Evolutionary conservation across 1,140 invertebrate genomes (phyloP), one percentile per base, ranked within the genome.

Genomic region (Aplysia californica): DNA sequence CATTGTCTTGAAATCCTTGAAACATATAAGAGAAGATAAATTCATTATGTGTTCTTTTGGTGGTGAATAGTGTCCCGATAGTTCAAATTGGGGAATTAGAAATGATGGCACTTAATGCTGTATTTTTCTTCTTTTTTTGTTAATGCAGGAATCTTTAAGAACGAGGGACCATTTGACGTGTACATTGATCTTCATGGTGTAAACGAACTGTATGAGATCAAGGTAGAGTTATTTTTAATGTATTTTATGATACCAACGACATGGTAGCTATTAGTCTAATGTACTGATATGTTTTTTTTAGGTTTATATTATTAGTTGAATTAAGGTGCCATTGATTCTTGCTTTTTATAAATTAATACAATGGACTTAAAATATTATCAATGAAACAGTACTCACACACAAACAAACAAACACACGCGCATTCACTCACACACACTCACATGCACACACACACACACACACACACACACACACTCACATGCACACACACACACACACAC

Each of bases 101-200:
- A 71, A 15, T 31, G 10, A 31, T 35, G 2, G 20, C 29, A 29
- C 26, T 36, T 4, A 23, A 36, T 58, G 2, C n/a, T 15, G 38
- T 73, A 1, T 38, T 66, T 0, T n/a, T 55, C 38, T 20, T 39
- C 15, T 6, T 58, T 58, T 1, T 31, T n/a, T 20, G 35, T 6
- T 61, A 1, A 59, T 65, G 26, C 56, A 91, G 94, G 94, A 68
- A 92, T 94, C 31, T 94, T 93, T 85, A 91, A 86, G 90, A 77
- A 87, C 87, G 74, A 87, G 75, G 74, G 81, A 80, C 74, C 89
- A 85, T 80, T 89, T 91, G 15, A 93, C 77, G 89, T 93, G 58
- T 93, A 93, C 76, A 93, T 96, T 76, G 94, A 96, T 83, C 88
- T 96, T 33, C 93, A 93, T 41, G 92, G 91, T 20, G 91, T 96